Conservation (phyloP, 2,888 invertebrate species). For the Ichneumon xanthorius region DNA sequence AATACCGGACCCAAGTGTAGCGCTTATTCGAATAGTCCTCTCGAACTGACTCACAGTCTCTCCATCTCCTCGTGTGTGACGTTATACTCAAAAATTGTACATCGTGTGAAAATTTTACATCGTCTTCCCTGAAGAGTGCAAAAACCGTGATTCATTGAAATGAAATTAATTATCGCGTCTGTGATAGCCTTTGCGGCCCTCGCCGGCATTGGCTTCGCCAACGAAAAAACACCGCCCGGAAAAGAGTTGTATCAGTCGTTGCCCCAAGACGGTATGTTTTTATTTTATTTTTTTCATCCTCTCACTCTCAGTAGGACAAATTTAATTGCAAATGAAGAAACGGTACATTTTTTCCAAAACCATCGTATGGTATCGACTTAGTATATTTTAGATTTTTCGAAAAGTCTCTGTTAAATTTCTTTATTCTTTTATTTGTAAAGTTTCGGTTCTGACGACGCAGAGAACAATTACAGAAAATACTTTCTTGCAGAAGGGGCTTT, state of each 20-base stretch:
- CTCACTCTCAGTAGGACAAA: not conserved
- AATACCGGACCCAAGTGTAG: conserved; percentile 22
- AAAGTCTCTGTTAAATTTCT: too few species aligned
- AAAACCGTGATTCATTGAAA: conserved; percentile 8
- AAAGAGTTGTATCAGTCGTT: conserved; percentile 66
- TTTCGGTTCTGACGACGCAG: too few species aligned
- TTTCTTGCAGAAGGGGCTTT: too few species aligned
- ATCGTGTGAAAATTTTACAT: not conserved
- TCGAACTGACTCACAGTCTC: conserved; percentile 6
- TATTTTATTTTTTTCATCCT: not conserved
- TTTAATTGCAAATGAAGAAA: too few species aligned
- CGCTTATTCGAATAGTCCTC: conserved; percentile 23
- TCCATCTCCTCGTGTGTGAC: not conserved
- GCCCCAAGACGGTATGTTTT: conserved; percentile 67
- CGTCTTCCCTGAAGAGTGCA: not conserved
- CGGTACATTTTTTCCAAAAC: too few species aligned
- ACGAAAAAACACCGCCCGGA: conserved; percentile 57
- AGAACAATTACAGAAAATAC: too few species aligned
- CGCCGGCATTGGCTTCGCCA: not conserved
- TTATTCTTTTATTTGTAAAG: too few species aligned
- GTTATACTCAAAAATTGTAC: not conserved
- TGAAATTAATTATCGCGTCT: conserved; percentile 56
- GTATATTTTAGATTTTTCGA: too few species aligned
- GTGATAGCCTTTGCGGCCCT: conserved; percentile 18
- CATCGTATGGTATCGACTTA: too few species aligned